phyloP scores from a whole-genome alignment of 2,797 vertebrate species.

The Scarus forsteni region DNA sequence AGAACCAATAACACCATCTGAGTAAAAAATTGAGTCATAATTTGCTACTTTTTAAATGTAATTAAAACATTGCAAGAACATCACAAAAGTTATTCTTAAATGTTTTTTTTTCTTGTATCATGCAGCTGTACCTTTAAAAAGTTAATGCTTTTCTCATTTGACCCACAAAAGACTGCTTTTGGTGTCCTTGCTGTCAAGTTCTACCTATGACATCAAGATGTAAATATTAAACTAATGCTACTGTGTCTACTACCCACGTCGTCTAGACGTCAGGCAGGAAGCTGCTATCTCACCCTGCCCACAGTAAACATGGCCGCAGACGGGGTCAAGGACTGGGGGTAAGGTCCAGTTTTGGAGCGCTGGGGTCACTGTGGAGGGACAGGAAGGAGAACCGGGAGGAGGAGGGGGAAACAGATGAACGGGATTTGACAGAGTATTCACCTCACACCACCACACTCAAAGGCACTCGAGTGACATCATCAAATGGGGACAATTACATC shows the following conservation, averaged over 20 bases:
- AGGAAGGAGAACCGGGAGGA: slow-evolving; percentile 51
- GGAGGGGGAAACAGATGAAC: slow-evolving; percentile 25
- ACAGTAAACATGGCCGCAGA: slow-evolving; percentile 85
- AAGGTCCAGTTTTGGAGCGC: slow-evolving; percentile 59
- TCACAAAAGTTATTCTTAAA: too few relatives aligned
- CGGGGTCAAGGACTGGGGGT: slow-evolving; percentile 60
- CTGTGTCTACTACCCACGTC: slow-evolving; percentile 1
- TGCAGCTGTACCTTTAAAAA: not conserved
- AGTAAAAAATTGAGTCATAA: too few relatives aligned
- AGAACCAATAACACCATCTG: too few relatives aligned
- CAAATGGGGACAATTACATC: slow-evolving; percentile 92
- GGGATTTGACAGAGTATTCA: slow-evolving; percentile 58
- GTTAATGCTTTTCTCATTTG: not conserved
- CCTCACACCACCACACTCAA: slow-evolving; percentile 71
- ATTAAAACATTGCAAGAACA: too few relatives aligned
- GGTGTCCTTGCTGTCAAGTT: not conserved
- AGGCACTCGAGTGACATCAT: slow-evolving; percentile 83
- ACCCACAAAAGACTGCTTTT: not conserved
- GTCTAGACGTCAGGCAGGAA: slow-evolving; percentile 52
- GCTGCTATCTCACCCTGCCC: slow-evolving; percentile 74
- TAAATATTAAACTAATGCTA: not conserved
- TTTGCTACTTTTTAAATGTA: too few relatives aligned
- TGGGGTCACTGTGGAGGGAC: slow-evolving; percentile 74
- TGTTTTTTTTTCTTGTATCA: too few relatives aligned
- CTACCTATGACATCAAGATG: too few relatives aligned